Evolutionary conservation across 2,888 invertebrate genomes (phyloP).

Genomic region (Drosophila crucigera): DNA sequence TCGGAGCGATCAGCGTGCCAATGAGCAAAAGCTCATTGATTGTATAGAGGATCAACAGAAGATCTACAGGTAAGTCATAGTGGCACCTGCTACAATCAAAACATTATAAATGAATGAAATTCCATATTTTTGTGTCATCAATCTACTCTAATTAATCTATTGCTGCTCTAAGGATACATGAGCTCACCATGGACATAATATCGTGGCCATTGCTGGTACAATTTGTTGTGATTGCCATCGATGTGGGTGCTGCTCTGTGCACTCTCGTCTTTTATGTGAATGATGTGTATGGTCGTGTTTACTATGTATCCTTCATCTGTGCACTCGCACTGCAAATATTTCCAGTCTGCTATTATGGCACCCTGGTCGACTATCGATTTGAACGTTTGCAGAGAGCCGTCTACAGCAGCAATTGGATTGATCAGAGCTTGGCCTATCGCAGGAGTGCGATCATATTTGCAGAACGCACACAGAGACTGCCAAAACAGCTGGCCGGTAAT

Average conservation of each 20-base stretch:
- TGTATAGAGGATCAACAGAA: constrained; percentile 65
- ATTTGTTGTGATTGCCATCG: constrained; percentile 53
- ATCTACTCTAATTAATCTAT: neutral
- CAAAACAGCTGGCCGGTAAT: constrained; percentile 50
- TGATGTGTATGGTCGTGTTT: constrained; percentile 25
- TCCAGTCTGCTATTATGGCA: constrained; percentile 61
- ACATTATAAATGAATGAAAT: neutral
- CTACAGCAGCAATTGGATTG: constrained; percentile 64
- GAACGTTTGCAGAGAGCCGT: constrained; percentile 43
- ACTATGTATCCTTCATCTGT: constrained; percentile 27
- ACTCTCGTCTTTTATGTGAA: constrained; percentile 52
- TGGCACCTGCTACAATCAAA: neutral
- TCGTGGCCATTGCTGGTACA: constrained; percentile 62
- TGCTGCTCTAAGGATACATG: constrained; percentile 36
- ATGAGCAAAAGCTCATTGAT: constrained; percentile 47
- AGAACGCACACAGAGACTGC: constrained; percentile 43
- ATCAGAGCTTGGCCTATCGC: constrained; percentile 49
- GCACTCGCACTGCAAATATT: constrained; percentile 47
- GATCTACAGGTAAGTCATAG: constrained; percentile 49
- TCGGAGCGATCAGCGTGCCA: constrained; percentile 5
- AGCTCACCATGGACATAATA: constrained; percentile 38
- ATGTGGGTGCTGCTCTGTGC: constrained; percentile 45
- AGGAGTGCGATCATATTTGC: constrained; percentile 42
- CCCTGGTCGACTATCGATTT: constrained; percentile 38
- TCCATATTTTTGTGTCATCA: neutral